Evolutionary conservation across 2,888 invertebrate genomes (phyloP).

Genomic region (Lasioglossum villosulum): DNA sequence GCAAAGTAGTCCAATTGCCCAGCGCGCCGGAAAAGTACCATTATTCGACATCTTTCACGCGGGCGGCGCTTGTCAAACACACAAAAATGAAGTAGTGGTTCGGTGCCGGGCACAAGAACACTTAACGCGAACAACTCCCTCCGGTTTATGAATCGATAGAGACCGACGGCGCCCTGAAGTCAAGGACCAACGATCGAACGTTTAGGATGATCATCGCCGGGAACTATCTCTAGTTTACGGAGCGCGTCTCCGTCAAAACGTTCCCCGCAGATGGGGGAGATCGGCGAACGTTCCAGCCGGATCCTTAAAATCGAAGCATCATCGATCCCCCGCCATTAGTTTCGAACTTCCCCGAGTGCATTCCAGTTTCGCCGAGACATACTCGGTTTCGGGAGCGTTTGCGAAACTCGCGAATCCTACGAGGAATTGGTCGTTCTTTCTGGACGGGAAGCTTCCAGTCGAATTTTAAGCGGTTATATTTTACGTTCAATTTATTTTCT

Average conservation of each 20-base stretch:
- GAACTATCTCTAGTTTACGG: constrained; percentile 12
- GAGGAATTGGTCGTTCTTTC: constrained; percentile 31
- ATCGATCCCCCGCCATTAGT: constrained; percentile 63
- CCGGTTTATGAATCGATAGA: constrained; percentile 6
- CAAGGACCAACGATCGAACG: constrained; percentile 23
- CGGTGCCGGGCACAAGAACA: not conserved
- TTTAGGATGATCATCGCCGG: constrained; percentile 32
- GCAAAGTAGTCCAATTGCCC: not conserved
- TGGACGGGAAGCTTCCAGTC: no score
- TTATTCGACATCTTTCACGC: not conserved
- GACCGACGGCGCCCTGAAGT: constrained; percentile 19
- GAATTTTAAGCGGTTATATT: no score
- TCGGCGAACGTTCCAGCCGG: constrained; percentile 30
- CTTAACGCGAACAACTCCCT: not conserved
- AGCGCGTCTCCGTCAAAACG: constrained; percentile 31
- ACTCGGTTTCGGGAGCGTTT: constrained; percentile 44
- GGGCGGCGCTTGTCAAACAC: not conserved
- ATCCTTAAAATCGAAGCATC: constrained; percentile 61
- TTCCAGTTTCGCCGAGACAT: constrained; percentile 35
- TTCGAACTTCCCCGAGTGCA: constrained; percentile 45
- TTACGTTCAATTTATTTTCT: no score
- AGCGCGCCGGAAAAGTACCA: not conserved
- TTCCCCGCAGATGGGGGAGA: constrained; percentile 16
- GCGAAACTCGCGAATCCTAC: constrained; percentile 47
- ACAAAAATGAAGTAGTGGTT: not conserved